phyloP scores from a whole-genome alignment of 2,113 vertebrate species.

The Natator depressus region DNA sequence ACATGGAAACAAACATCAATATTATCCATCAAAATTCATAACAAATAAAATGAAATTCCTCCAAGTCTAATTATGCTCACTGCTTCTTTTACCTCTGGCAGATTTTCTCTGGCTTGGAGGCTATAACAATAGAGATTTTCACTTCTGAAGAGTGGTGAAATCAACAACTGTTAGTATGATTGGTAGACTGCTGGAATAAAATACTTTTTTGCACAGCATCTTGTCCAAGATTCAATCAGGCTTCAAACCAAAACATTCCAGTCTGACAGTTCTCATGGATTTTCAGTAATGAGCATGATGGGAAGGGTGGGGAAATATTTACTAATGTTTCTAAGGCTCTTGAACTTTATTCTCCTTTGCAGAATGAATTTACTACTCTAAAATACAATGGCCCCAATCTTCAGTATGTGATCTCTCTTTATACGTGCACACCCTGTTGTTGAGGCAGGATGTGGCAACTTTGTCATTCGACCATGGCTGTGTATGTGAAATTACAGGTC shows the following conservation, averaged over 20 bases:
- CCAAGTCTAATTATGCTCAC: conserved; percentile 48
- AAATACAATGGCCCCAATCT: not conserved
- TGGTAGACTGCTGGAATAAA: conserved; percentile 72
- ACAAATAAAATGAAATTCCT: conserved; percentile 17
- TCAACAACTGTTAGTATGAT: conserved; percentile 74
- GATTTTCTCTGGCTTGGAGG: conserved; percentile 62
- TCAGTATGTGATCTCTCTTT: conserved; percentile 12
- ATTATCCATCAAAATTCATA: conserved; percentile 12
- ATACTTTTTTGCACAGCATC: conserved; percentile 45
- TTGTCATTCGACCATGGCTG: not conserved
- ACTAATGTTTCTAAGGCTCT: conserved; percentile 63
- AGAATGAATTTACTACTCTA: conserved; percentile 35
- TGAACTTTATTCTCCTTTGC: conserved; percentile 47
- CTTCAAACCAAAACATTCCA: conserved; percentile 77
- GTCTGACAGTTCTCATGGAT: conserved; percentile 71
- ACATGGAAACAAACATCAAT: not conserved
- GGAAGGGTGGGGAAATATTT: conserved; percentile 69
- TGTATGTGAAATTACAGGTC: not conserved
- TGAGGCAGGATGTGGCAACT: not conserved
- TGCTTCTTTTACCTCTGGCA: conserved; percentile 67
- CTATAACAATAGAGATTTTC: conserved; percentile 30
- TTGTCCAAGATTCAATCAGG: conserved; percentile 77
- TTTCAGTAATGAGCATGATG: conserved; percentile 69
- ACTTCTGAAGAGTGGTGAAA: conserved; percentile 68
- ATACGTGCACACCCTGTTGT: not conserved